phyloP scores from a whole-genome alignment of 35 echinoderm and acorn worm genomes.

The Stichopus chloronotus region DNA sequence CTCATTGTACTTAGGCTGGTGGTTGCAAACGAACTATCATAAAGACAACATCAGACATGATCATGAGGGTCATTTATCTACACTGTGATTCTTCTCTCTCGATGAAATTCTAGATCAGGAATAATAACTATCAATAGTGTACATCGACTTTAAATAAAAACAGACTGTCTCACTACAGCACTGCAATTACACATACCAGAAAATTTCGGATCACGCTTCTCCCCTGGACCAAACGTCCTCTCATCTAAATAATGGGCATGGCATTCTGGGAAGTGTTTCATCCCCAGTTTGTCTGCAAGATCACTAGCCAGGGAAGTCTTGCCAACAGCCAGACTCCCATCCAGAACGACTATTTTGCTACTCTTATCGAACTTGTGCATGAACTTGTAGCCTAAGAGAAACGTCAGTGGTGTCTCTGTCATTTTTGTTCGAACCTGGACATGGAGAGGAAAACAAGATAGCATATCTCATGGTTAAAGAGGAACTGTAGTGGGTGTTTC shows the following conservation, averaged over 20 bases:
- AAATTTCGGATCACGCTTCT: conserved; percentile 83
- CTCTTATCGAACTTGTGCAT: conserved; percentile 83
- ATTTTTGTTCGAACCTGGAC: conserved; percentile 48
- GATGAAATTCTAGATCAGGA: no score
- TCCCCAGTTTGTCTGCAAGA: conserved; percentile 82
- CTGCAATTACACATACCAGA: conserved; percentile 54
- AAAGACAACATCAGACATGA: no score
- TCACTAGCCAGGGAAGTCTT: conserved; percentile 77
- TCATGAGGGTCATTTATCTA: no score
- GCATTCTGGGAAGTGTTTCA: conserved; percentile 88
- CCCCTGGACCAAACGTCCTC: conserved; percentile 66
- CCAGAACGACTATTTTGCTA: conserved; percentile 93
- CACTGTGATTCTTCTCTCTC: no score
- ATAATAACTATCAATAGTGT: no score
- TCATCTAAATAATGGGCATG: conserved; percentile 82
- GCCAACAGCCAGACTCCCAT: conserved; percentile 90
- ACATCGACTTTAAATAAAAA: no score
- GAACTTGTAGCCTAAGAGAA: conserved; percentile 76
- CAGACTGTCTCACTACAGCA: no score
- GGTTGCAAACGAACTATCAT: no score
- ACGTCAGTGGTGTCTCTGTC: conserved; percentile 62
- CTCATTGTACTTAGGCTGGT: no score
- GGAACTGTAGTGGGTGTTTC: no score
- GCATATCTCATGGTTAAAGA: not conserved
- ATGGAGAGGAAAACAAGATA: not conserved